phyloP scores from a whole-genome alignment of 2,888 invertebrate species.

The Eupelmus urozonus region DNA sequence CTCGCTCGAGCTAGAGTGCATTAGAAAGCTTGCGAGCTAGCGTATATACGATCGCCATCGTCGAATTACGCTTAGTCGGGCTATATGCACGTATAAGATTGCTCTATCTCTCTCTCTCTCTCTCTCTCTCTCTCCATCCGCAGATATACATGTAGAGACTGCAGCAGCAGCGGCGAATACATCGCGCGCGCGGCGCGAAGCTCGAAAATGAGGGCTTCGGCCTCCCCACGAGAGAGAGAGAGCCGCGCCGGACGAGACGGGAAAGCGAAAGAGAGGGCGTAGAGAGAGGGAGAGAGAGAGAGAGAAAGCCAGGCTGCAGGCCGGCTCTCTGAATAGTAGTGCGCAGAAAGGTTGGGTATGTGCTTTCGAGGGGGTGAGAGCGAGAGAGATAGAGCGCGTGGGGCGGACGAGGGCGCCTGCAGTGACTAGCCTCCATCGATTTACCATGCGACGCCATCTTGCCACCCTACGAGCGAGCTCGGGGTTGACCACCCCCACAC shows the following conservation, averaged over 20 bases:
- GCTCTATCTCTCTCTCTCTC: conserved; percentile 59
- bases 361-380: conserved; percentile 62
- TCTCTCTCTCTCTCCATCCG: neutral
- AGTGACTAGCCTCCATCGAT: conserved; percentile 78
- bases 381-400: conserved; percentile 66
- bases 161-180: conserved; percentile 57
- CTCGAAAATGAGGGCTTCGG: conserved; percentile 75
- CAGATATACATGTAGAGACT: neutral
- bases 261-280: conserved; percentile 50
- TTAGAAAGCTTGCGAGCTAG: conserved; percentile 51
- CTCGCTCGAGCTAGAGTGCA: conserved; percentile 14
- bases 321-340: conserved; percentile 26
- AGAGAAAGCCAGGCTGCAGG: conserved; percentile 24
- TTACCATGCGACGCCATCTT: conserved; percentile 77
- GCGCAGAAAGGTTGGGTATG: conserved; percentile 54
- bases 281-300: conserved; percentile 22
- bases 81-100: conserved; percentile 64
- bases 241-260: conserved; percentile 31
- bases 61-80: conserved; percentile 66
- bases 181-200: conserved; percentile 73
- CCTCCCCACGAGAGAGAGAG: conserved; percentile 52
- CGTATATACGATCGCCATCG: conserved; percentile 32
- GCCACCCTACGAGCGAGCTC: conserved; percentile 73
- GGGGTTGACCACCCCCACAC: conserved; percentile 74
- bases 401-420: conserved; percentile 76